Evolutionary conservation across 92 coral and sea anemone species (phyloP), one percentile per base, ranked within the genome.

Genomic region (Heteractis magnifica): DNA sequence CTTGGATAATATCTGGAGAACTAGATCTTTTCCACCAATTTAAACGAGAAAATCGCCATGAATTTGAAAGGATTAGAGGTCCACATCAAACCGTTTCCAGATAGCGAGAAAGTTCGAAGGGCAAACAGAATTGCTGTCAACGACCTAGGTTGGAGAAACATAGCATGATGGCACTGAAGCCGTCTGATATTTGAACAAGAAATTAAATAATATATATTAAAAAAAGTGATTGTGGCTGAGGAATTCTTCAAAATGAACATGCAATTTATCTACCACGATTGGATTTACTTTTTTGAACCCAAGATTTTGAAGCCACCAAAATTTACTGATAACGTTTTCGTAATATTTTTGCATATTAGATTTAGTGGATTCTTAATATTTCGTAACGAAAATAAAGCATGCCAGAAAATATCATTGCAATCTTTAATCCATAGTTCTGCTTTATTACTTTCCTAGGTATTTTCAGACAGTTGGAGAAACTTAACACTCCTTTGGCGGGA

Each of bases 391-490:
- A 34, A 34, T 34, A 34, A 34, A 34, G 44, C 44, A 34, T 34
- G 44, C 44, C 44, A 34, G 14, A 23, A 23, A 12, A 23, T 5
- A 20, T 21, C 26, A 68, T 68, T 21, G 73, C 4, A 8, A 68
- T 68, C 8, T 6, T 68, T 68, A 6, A 68, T 48, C 5, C 18
- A 16, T 62, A 16, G 3, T 26, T 58, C 6, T 78, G 10, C 19
- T 85, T 68, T 18, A n/a, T 6, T 73, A 68, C 56, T 87, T 83
- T 84, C 76, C 80, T 73, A 84, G 93, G 87, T n/a, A 80, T 90
- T 77, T 90, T 90, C 62, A 88, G 89, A 11, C 83, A 90, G 78
- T 44, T 84, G 73, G 93, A 90, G 41, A 90, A 88, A 56, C 68
- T 90, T 56, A 71, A 87, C 84, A 90, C 93, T 0, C 87, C 85